Percentiles rank a stretch among this genome's conserved stretches.
Evolutionary conservation across 2,888 invertebrate species (phyloP).

Genomic region (Coronaproctus castanopsis): DNA sequence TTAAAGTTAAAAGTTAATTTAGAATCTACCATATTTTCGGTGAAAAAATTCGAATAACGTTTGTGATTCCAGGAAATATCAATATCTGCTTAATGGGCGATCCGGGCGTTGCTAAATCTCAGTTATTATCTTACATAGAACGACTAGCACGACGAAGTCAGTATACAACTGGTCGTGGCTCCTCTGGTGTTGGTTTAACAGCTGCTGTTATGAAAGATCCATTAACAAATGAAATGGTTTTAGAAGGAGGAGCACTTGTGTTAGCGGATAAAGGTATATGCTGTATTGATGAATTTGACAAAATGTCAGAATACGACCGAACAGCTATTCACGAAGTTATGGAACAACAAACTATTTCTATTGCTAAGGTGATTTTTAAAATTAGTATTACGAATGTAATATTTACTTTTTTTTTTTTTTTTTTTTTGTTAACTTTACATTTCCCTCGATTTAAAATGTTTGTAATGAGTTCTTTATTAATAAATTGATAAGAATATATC

Average conservation of each 20-base stretch:
- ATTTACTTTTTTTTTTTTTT: too few relatives aligned
- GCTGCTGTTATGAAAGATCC: slow-evolving; percentile 81
- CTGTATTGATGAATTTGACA: slow-evolving; percentile 99
- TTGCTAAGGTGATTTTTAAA: slow-evolving; percentile 62
- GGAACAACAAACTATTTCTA: slow-evolving; percentile 99
- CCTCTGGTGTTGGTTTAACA: slow-evolving; percentile 95
- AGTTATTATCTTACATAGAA: slow-evolving; percentile 82
- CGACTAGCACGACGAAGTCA: slow-evolving; percentile 70
- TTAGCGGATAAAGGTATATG: slow-evolving; percentile 92
- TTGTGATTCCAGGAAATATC: slow-evolving; percentile 60
- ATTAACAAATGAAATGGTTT: slow-evolving; percentile 87
- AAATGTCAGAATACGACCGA: slow-evolving; percentile 90
- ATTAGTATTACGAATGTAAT: not conserved
- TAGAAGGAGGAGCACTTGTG: slow-evolving; percentile 74
- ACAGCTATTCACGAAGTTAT: slow-evolving; percentile 95
- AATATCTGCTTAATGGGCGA: slow-evolving; percentile 99
- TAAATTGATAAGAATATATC: not conserved
- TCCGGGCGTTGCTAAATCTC: slow-evolving; percentile 98
- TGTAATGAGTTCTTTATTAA: not conserved
- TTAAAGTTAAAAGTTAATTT: too few relatives aligned
- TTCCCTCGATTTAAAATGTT: not conserved
- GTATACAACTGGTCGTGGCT: slow-evolving; percentile 44
- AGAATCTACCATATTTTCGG: too few relatives aligned
- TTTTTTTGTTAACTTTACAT: too few relatives aligned
- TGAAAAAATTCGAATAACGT: too few relatives aligned